phyloP scores from a whole-genome alignment of 2,113 vertebrate species.

The Bolborhynchus lineola region DNA sequence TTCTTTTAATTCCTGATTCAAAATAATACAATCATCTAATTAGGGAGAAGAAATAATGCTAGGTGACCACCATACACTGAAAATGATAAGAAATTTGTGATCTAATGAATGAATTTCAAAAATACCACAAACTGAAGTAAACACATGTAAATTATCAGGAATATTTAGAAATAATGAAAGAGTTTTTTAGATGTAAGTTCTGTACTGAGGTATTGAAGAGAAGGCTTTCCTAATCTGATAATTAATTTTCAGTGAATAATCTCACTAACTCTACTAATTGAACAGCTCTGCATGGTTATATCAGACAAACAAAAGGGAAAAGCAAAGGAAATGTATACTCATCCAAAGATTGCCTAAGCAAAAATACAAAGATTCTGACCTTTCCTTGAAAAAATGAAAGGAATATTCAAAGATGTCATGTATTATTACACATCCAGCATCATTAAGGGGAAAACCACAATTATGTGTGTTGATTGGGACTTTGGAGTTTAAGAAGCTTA shows the following conservation, averaged over 20 bases:
- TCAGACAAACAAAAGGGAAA: not conserved
- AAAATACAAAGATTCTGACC: not conserved
- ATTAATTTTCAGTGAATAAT: not conserved
- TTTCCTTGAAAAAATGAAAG: not conserved
- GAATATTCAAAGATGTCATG: not conserved
- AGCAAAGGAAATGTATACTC: not conserved
- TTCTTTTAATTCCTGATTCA: not conserved
- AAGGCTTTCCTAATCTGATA: not conserved
- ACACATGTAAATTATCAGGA: not conserved
- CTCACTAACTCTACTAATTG: not conserved
- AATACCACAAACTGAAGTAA: not conserved
- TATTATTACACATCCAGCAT: not conserved
- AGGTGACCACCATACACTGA: not conserved
- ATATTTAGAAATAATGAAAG: not conserved
- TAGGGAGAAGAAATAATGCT: not conserved
- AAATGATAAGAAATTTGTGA: not conserved
- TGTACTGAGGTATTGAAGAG: not conserved
- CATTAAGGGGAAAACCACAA: not conserved
- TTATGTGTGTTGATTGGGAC: not conserved
- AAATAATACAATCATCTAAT: not conserved
- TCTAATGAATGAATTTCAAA: not conserved
- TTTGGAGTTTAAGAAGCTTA: not conserved
- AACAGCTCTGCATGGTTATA: not conserved
- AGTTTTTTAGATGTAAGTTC: not conserved
- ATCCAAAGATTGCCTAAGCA: not conserved